Percentiles rank a stretch among this genome's conserved stretches.
These are phyloP conservation scores for Nomada ferruginata DNA, from an alignment of 2,888 invertebrate species.

Conservation along the genomic window DNA sequence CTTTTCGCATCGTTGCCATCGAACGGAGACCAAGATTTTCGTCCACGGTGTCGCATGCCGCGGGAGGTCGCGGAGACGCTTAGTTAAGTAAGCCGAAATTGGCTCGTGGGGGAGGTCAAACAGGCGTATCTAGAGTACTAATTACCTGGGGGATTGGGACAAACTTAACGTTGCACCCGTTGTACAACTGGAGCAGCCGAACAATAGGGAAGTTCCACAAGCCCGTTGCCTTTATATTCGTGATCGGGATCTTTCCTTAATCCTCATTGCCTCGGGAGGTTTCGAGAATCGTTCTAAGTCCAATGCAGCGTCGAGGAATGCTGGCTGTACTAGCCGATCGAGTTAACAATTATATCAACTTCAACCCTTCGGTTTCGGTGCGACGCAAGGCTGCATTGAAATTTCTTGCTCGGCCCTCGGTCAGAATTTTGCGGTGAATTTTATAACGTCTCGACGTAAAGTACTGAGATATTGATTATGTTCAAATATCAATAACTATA, in stretches of 20 bases:
- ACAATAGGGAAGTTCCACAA: conserved; percentile 67
- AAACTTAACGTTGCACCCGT: conserved; percentile 61
- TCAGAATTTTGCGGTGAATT: too few species aligned
- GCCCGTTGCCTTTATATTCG: conserved; percentile 68
- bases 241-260: conserved; percentile 67
- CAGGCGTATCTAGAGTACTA: conserved; percentile 66
- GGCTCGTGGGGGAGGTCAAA: conserved; percentile 60
- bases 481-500: too few species aligned
- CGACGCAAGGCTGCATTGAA: background rate
- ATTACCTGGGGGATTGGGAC: conserved; percentile 69
- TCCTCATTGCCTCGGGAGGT: conserved; percentile 64
- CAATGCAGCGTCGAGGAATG: conserved; percentile 45
- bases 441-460: too few species aligned
- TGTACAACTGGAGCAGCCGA: conserved; percentile 58
- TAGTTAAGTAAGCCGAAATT: conserved; percentile 59
- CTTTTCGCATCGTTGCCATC: background rate
- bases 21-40: background rate
- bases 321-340: conserved; percentile 55
- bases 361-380: background rate
- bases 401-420: too few species aligned
- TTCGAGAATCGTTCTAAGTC: conserved; percentile 68
- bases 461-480: too few species aligned
- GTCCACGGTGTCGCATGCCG: background rate
- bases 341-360: conserved; percentile 55
- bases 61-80: conserved; percentile 27